Base-by-base conservation (phyloP, 2,797 vertebrate genomes). In the Phataginus tetradactyla region DNA sequence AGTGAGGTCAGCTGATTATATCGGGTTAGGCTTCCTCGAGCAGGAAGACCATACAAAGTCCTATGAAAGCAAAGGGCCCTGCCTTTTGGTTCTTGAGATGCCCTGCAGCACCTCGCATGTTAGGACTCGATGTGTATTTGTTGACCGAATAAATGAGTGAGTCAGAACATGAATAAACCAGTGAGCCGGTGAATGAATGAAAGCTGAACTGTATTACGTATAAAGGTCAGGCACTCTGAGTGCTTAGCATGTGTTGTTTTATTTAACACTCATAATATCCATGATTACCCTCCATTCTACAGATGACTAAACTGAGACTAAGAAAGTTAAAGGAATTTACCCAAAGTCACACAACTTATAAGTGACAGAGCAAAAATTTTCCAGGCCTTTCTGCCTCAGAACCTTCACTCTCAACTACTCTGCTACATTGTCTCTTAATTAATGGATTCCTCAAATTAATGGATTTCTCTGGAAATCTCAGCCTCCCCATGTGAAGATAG, bases 391-490 rank as follows among this genome's bases (percentile, higher is more conserved):
- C 59, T 83, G 55, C 21, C 94, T 80, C 79, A 21, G 42, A 90
- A 51, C 21, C 42, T 53, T 1, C 9, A 5, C 23, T 34, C 51
- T 83, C 84, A 89, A 37, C 49, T 86, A 78, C 29, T 61, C 61
- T 87, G 55, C 63, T 53, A 39, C 51, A 55, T 20, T 86, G 81
- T 86, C n/a, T 96, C 68, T 96, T 78, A 91, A 5, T 81, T 42
- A 90, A 93, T 34, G 42, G 66, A 59, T 72, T 85, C 79, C 80
- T 95, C 77, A 20, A 96, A 77, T 91, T 83, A 91, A 88, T 63
- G 63, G 86, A 94, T 63, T 97, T 94, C 92, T 98, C 96, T 97
- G 90, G 89, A 98, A 97, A 96, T 42, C 51, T 90, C 88, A 86
- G 11, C 57, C 97, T 97, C 98, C 94, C 95, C 80, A 59, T 95